These are phyloP conservation scores for Acleris holmiana DNA, from an alignment of 2,888 invertebrate species.

Conservation along the genomic window DNA sequence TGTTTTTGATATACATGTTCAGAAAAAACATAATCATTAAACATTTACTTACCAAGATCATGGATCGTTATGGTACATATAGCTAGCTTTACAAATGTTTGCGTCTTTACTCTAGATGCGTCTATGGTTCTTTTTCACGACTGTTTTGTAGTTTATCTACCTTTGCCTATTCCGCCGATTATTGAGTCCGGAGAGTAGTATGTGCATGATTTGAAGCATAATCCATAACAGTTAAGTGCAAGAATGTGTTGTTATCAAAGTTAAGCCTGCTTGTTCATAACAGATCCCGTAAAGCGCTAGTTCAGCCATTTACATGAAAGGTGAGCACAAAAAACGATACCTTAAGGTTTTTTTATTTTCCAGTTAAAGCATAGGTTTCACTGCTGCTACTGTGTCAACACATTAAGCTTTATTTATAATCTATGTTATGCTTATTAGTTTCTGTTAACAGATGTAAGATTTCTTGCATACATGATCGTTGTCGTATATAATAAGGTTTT, in stretches of 20 bases:
- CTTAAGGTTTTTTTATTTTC: conserved; percentile 69
- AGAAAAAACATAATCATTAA: neutral
- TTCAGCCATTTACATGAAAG: conserved; percentile 84
- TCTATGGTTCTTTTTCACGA: conserved; percentile 83
- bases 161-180: conserved; percentile 79
- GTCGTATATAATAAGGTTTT: conserved; percentile 55
- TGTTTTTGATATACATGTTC: too few species aligned
- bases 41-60: neutral
- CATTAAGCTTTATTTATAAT: conserved; percentile 31
- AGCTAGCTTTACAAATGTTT: conserved; percentile 32
- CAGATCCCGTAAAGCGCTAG: conserved; percentile 60
- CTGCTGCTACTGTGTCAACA: conserved; percentile 46
- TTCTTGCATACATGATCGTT: conserved; percentile 59
- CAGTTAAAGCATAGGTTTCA: conserved; percentile 55
- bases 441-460: conserved; percentile 50
- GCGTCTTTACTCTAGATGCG: conserved; percentile 38
- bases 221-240: conserved; percentile 55
- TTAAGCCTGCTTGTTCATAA: conserved; percentile 53
- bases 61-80: conserved; percentile 34
- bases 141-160: conserved; percentile 83
- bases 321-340: conserved; percentile 82
- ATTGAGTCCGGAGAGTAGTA: conserved; percentile 70
- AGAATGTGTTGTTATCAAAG: conserved; percentile 68
- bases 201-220: conserved; percentile 64
- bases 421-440: conserved; percentile 39